These are phyloP conservation scores for Triplophysa tibetana DNA, from an alignment of 2,113 vertebrate genomes.

Conservation along the genomic window DNA sequence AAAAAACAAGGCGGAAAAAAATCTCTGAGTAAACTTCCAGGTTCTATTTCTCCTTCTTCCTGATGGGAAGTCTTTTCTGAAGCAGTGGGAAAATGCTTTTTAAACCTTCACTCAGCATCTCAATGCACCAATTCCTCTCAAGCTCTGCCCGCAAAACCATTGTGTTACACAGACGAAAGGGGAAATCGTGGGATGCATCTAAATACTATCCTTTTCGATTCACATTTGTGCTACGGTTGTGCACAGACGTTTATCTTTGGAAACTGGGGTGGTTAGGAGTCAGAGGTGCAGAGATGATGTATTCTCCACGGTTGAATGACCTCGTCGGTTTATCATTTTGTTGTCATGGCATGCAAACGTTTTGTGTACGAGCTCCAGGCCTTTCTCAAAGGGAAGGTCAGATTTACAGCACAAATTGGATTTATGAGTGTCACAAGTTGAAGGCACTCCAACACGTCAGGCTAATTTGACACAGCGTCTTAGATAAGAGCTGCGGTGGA, in stretches of 20 bases:
- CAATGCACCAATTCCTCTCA: constrained; percentile 10
- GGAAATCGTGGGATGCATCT: constrained; percentile 20
- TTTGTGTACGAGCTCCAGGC: background rate
- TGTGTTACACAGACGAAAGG: constrained; percentile 39
- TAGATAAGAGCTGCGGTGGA: constrained; percentile 5
- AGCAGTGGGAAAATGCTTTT: constrained; percentile 57
- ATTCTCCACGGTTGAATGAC: background rate
- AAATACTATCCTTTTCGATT: background rate
- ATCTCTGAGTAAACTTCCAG: constrained; percentile 72
- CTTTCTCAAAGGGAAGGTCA: constrained; percentile 20
- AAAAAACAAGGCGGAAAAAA: constrained; percentile 48
- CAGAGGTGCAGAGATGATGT: constrained; percentile 12
- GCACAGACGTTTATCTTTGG: background rate
- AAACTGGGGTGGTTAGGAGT: constrained; percentile 2
- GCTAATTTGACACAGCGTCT: constrained; percentile 29
- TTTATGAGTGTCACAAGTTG: constrained; percentile 46
- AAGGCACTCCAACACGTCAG: constrained; percentile 16
- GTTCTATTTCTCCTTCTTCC: constrained; percentile 76
- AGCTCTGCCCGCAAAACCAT: constrained; percentile 18
- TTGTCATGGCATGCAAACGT: background rate
- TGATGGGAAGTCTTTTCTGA: constrained; percentile 55
- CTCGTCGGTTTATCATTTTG: background rate
- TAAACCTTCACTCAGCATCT: constrained; percentile 46
- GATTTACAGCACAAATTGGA: constrained; percentile 28
- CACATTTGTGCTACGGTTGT: background rate